Base-by-base conservation (phyloP, 2,113 vertebrate species). In the Passer montanus region DNA sequence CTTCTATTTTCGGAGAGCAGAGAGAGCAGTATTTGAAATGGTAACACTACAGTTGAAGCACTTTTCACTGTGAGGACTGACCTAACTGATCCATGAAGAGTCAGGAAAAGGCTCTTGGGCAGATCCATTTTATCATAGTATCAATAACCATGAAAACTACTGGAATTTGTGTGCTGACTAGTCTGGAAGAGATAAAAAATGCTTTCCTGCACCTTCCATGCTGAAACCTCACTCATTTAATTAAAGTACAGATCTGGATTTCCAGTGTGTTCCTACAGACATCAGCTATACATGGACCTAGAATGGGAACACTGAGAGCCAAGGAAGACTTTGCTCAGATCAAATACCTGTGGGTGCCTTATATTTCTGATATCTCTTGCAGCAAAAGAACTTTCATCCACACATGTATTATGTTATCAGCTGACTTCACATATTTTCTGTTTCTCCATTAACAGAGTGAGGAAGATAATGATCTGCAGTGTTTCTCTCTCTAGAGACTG, bases 1-100 rank as follows among this genome's bases (percentile, higher is more conserved):
- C 74, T 92, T 90, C 83, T 83, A 84, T 93, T 91, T 87, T 84
- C 92, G 86, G 87, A 88, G 53, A 83, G 46, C 6, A n/a, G 62
- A 46, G 73, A 75, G 53, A 84, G 81, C 55, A 78, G 46, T 0
- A 86, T 50, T 60, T 62, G 73, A 63, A 75, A 81, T 46, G 58
- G 35, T 74, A 78, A 84, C 4, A 2, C 55, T 41, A 21, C 53
- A 89, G 60, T 80, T 92, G 67, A 74, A 84, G 80, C 56, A 35
- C 50, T 91, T 74, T 76, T 67, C 66, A 44, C 63, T 47, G 39
- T 68, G 55, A 80, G 66, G 90, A 92, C 39, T 78, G 80, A 83
- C 69, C 67, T 44, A 37, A 86, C 15, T 4, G 24, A 77, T 39
- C 63, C 46, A 27, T 10, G 35, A 94, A 68, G n/a, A 78, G 26